Conservation (phyloP, 2,888 invertebrate genomes). For the Saturnia pavonia region DNA sequence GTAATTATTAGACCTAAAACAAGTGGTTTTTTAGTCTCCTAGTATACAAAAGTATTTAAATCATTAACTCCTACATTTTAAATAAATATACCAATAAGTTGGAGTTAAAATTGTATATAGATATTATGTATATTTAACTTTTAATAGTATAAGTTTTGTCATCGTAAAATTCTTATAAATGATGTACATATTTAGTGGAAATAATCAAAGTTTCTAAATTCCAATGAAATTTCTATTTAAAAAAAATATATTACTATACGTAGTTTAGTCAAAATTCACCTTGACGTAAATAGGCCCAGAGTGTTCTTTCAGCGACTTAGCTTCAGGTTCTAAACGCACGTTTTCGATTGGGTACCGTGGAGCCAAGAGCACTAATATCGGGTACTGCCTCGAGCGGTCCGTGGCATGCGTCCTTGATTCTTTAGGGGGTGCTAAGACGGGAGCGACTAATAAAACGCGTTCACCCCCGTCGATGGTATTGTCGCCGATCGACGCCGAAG, state of each 20-base stretch:
- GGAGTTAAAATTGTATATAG: too few species aligned
- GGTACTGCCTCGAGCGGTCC: slow-evolving; percentile 69
- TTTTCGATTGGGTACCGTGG: slow-evolving; percentile 44
- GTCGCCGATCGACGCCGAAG: slow-evolving; percentile 58
- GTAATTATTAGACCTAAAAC: too few species aligned
- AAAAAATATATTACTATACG: neutral
- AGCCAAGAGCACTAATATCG: slow-evolving; percentile 65
- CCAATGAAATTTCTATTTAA: neutral
- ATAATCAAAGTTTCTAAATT: neutral
- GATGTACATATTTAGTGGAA: too few species aligned
- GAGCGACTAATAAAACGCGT: slow-evolving; percentile 64
- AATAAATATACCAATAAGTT: too few species aligned
- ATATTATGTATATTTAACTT: too few species aligned
- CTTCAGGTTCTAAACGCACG: slow-evolving; percentile 49
- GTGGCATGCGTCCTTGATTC: slow-evolving; percentile 60
- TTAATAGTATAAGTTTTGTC: too few species aligned
- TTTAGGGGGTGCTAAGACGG: slow-evolving; percentile 70
- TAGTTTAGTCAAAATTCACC: slow-evolving; percentile 44
- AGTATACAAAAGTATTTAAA: too few species aligned
- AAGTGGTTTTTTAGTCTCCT: too few species aligned
- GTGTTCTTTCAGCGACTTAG: slow-evolving; percentile 60
- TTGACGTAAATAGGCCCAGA: slow-evolving; percentile 68
- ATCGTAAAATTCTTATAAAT: too few species aligned
- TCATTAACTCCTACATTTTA: too few species aligned
- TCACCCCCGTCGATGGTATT: slow-evolving; percentile 63